Evolutionary conservation across 2,797 vertebrate species (phyloP), one percentile per base, ranked within the genome.

Genomic region (Pelobates cultripes): DNA sequence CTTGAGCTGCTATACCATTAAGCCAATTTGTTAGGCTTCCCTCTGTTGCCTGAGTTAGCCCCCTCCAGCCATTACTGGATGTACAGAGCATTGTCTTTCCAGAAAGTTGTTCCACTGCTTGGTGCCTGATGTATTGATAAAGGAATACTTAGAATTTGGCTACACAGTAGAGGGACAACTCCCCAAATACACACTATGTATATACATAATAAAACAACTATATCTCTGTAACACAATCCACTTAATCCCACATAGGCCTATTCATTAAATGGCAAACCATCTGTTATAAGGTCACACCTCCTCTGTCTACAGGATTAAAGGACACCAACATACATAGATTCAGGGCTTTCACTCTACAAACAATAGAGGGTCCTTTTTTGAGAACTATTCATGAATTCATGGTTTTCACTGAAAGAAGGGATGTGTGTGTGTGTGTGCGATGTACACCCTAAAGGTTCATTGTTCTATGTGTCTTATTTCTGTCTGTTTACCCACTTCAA

Each of bases 221-320:
- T 61, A 70, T 61, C 42, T 70, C 43, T 45, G 53, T 42, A 47
- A 80, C 43, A 60, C 72, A 80, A 80, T 70, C 79, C 72, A 57
- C 67, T 80, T 75, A 75, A 80, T 60, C 44, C 64, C 28, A 69
- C 63, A 57, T 70, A 75, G 72, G 51, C 53, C 43, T 43, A 44
- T 64, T 64, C 72, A 55, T 41, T 69, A 61, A 51, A 60, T 53
- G 73, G 66, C 72, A 80, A 80, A 80, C 79, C 79, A 80, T 80
- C 79, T 80, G 79, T 80, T 80, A 75, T 43, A 69, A 70, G 53
- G 74, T 75, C 64, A 75, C 79, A 80, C 79, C 79, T 75, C 72
- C 79, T 75, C 43, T 53, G 73, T 63, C 63, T 66, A 28, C 47
- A 51, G 10, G 67, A 73, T 67, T 67, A 80, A 80, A 67, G 78